Conservation (phyloP, 2,797 vertebrate genomes). For the Erpetoichthys calabaricus region DNA sequence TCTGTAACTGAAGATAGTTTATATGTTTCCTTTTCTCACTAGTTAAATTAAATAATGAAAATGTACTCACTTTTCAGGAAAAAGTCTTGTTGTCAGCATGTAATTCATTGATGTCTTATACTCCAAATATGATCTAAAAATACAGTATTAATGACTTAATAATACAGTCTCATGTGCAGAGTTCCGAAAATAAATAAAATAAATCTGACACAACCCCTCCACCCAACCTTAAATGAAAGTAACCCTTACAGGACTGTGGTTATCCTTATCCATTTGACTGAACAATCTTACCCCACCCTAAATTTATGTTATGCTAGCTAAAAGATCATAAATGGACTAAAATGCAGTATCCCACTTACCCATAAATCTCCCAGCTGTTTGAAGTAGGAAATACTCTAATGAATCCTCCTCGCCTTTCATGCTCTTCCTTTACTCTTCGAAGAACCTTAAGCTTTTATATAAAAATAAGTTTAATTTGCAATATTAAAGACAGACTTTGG, state of each 20-base stretch:
- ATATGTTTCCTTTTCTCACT: too few relatives aligned
- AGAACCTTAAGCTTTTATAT: constrained; percentile 68
- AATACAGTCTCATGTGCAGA: background rate
- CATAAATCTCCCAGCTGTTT: constrained; percentile 81
- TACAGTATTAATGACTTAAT: background rate
- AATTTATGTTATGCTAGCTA: too few relatives aligned
- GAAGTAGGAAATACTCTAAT: constrained; percentile 83
- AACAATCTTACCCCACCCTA: too few relatives aligned
- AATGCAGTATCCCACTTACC: constrained; percentile 45
- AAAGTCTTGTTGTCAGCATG: constrained; percentile 84
- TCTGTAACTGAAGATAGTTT: too few relatives aligned
- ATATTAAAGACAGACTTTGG: background rate
- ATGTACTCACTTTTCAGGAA: constrained; percentile 78
- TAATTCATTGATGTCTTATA: constrained; percentile 90
- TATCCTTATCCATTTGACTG: too few relatives aligned
- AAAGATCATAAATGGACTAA: background rate
- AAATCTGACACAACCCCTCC: too few relatives aligned
- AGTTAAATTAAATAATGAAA: background rate
- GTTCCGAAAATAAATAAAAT: background rate
- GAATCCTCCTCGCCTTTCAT: constrained; percentile 82
- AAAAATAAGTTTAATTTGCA: constrained; percentile 1
- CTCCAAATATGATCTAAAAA: constrained; percentile 75
- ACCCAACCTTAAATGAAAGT: too few relatives aligned
- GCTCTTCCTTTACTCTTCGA: constrained; percentile 73
- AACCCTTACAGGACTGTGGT: too few relatives aligned